These are phyloP conservation scores for Mamestra configurata DNA, from an alignment of 1,140 invertebrate species.

Conservation along the genomic window DNA sequence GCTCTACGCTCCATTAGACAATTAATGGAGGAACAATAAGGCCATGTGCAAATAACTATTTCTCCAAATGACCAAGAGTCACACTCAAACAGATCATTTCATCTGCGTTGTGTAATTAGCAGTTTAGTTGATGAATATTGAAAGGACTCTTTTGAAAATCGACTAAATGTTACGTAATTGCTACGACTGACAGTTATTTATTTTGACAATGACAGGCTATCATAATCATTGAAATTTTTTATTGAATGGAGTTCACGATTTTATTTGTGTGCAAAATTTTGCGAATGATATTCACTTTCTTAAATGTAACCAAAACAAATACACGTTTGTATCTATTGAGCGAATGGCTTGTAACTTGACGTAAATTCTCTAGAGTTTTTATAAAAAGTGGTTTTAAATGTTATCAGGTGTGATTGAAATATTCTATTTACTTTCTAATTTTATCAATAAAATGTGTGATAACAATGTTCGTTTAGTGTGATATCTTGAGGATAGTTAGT, in stretches of 20 bases:
- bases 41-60: too few relatives aligned
- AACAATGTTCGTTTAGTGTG: conserved; percentile 32
- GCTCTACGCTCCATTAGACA: too few relatives aligned
- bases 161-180: conserved; percentile 9
- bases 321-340: not conserved
- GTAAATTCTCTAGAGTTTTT: not conserved
- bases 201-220: conserved; percentile 8
- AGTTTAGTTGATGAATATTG: too few relatives aligned
- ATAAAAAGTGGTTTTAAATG: conserved; percentile 12
- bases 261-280: conserved; percentile 32
- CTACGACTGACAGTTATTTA: not conserved
- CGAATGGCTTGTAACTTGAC: not conserved
- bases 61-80: too few relatives aligned
- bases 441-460: conserved; percentile 48
- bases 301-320: not conserved
- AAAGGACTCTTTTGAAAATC: not conserved
- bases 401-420: conserved; percentile 26
- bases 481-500: conserved; percentile 36
- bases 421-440: conserved; percentile 85
- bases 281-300: conserved; percentile 15
- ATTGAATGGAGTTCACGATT: conserved; percentile 14
- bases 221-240: conserved; percentile 8
- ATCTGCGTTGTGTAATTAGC: too few relatives aligned
- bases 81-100: too few relatives aligned
- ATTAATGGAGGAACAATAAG: too few relatives aligned